phyloP scores from a whole-genome alignment of 1,140 invertebrate species.

The Rhyacophila brunnea region DNA sequence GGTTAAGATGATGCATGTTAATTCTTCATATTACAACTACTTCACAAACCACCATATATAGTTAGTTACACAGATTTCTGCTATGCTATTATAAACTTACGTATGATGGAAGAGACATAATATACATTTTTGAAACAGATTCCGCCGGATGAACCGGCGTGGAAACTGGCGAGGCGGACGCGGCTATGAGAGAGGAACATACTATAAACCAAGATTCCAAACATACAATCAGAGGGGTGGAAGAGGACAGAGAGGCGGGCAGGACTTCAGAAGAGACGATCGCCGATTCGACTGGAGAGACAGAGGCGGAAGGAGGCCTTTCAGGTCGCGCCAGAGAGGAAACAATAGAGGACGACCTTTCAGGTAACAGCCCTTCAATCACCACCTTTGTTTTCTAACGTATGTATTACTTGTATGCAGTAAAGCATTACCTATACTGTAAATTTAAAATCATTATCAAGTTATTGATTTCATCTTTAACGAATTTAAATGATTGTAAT shows the following conservation, averaged over 20 bases:
- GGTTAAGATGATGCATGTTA: too few relatives aligned
- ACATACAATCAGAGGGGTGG: conserved; percentile 54
- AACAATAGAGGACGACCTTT: conserved; percentile 49
- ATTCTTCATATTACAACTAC: too few relatives aligned
- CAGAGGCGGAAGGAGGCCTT: conserved; percentile 46
- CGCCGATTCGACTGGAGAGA: conserved; percentile 48
- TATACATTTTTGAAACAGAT: conserved; percentile 37
- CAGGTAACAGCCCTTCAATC: conserved; percentile 43
- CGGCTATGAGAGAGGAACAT: conserved; percentile 69
- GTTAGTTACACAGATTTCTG: too few relatives aligned
- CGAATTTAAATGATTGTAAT: too few relatives aligned
- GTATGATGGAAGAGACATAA: too few relatives aligned
- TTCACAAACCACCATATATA: too few relatives aligned
- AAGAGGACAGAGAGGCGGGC: conserved; percentile 51
- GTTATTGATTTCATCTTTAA: too few relatives aligned
- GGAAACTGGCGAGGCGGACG: conserved; percentile 57
- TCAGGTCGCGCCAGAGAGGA: conserved; percentile 44
- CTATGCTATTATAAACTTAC: too few relatives aligned
- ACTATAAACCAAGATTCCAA: conserved; percentile 73
- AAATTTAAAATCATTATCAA: too few relatives aligned
- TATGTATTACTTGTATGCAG: too few relatives aligned
- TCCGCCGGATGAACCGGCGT: conserved; percentile 45
- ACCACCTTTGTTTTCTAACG: too few relatives aligned
- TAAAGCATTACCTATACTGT: too few relatives aligned
- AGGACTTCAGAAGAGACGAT: conserved; percentile 59